Percentiles rank a stretch among this genome's conserved stretches.
Conservation (phyloP, 1,140 invertebrate species). For the Bombus confusus region DNA sequence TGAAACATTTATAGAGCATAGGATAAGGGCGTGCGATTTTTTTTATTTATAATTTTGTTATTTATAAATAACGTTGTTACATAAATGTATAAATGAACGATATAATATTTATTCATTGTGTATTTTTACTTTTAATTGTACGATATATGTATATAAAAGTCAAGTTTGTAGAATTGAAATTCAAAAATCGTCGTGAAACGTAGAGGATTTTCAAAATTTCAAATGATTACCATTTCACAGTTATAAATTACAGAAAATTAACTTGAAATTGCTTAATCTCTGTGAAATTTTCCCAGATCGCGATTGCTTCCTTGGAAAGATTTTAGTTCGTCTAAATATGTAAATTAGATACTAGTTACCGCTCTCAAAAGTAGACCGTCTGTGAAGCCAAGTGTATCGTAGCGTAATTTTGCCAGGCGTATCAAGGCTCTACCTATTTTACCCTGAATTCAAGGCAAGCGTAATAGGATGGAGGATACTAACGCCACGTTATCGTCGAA, state of each 20-base stretch:
- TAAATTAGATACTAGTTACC: slow-evolving; percentile 49
- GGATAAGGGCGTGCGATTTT: too few species aligned
- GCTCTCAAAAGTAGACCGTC: slow-evolving; percentile 55
- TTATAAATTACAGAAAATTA: slow-evolving; percentile 1
- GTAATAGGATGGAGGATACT: slow-evolving; percentile 7
- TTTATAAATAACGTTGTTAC: too few species aligned
- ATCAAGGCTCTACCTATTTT: slow-evolving; percentile 9
- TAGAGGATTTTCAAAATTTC: too few species aligned
- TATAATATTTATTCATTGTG: too few species aligned
- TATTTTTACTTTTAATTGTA: too few species aligned
- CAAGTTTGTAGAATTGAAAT: too few species aligned
- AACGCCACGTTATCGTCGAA: slow-evolving; percentile 11
- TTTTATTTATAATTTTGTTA: too few species aligned
- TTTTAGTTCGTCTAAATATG: slow-evolving; percentile 48
- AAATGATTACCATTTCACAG: not conserved
- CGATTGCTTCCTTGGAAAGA: not conserved
- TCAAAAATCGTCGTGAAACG: too few species aligned
- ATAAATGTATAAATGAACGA: too few species aligned
- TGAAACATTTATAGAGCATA: too few species aligned
- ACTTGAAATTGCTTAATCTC: not conserved
- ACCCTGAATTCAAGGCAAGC: slow-evolving; percentile 20
- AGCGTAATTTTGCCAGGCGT: slow-evolving; percentile 51
- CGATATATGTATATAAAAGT: too few species aligned
- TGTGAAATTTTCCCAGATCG: slow-evolving; percentile 16
- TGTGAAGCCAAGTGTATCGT: slow-evolving; percentile 67